These are phyloP conservation scores for Hormaphis cornu DNA, from an alignment of 1,140 invertebrate genomes.

Conservation along the genomic window DNA sequence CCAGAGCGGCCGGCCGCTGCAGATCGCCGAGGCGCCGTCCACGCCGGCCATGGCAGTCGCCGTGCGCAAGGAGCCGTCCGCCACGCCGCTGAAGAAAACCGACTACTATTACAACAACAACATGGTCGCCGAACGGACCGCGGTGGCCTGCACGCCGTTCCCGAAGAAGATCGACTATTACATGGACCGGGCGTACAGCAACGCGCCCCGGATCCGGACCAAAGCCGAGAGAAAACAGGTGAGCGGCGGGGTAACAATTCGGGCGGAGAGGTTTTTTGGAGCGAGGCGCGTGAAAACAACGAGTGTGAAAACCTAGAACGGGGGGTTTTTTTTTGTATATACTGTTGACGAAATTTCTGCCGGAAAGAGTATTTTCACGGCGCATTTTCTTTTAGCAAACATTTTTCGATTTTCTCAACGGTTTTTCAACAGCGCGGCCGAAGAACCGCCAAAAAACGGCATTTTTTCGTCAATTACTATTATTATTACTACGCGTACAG, in stretches of 20 bases:
- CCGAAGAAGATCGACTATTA: slow-evolving; percentile 22
- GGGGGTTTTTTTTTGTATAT: no score
- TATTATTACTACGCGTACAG: no score
- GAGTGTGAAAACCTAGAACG: no score
- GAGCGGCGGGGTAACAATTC: neutral
- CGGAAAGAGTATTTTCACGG: no score
- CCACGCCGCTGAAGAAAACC: slow-evolving; percentile 14
- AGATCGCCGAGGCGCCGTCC: slow-evolving; percentile 34
- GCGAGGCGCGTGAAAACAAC: no score
- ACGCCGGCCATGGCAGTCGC: slow-evolving; percentile 17
- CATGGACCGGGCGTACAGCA: neutral
- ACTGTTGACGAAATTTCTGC: no score
- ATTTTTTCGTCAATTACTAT: no score
- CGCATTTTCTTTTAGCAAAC: no score
- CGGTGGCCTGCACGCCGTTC: slow-evolving; percentile 1
- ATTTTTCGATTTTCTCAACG: no score
- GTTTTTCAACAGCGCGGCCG: no score
- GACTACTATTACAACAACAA: slow-evolving; percentile 26
- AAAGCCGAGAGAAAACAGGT: slow-evolving; percentile 69
- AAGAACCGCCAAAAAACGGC: no score
- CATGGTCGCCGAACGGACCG: slow-evolving; percentile 10
- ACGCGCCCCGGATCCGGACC: slow-evolving; percentile 58
- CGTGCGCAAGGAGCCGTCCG: neutral
- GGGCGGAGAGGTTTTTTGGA: no score
- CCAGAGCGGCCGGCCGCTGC: slow-evolving; percentile 44